Base-by-base conservation (phyloP, 1,140 invertebrate species). In the Ceratina australensis region DNA sequence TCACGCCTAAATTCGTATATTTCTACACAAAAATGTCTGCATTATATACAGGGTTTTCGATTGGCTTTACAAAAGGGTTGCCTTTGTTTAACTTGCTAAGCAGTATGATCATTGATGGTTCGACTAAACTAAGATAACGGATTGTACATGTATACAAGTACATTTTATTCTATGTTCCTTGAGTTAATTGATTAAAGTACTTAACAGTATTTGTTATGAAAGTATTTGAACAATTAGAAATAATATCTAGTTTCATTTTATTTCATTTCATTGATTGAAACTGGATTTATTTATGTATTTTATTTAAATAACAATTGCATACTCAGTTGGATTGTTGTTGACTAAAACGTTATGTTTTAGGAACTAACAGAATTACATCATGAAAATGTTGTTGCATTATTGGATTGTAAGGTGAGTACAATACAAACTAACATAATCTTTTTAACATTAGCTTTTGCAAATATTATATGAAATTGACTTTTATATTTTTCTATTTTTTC, bases 291-390 rank as follows among this genome's bases (percentile, higher is more conserved):
- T 26, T 61, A 16, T 71, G 15, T 12, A n/a, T 1, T 60, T 50
- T 72, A 59, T 42, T 72, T 61, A 16, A 57, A 56, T 59, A 59
- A 59, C 28, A n/a, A 13, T 10, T 66, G 22, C n/a, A n/a, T 65
- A 66, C 63, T 50, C 72, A 68, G 22, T 56, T 75, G 33, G 33
- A 42, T 83, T 24, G 15, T 80, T 81, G 59, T 33, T 73, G 50
- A 83, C 28, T 83, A 68, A 72, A 67, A 7, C 18, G 54, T 83
- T 82, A 61, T 66, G 72, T 93, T 94, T 42, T 86, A 97, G 95
- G 98, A 99, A 93, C 92, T 99, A 85, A 99, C 98, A 49, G 96
- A 97, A 90, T 93, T 99, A 63, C 97, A 99, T 91, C 98, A 99
- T 94, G 98, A 99, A 89, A 99, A 99, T 95, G 97, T 99, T 82